Evolutionary conservation across 2,888 invertebrate species (phyloP).

Genomic region (Schizaphis graminum): DNA sequence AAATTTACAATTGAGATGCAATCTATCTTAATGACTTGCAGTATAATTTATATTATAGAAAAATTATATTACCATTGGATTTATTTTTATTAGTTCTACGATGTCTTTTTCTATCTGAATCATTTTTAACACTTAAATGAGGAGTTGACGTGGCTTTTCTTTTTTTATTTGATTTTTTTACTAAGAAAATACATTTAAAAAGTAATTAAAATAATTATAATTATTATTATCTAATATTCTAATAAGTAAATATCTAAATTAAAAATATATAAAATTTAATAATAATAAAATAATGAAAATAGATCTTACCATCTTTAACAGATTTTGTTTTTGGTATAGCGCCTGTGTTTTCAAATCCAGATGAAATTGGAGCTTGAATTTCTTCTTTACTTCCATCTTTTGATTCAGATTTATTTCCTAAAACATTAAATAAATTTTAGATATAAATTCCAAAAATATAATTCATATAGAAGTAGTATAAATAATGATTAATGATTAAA

Average conservation of each 20-base stretch:
- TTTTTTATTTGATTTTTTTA: conserved; percentile 62
- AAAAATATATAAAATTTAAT: not conserved
- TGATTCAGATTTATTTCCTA: conserved; percentile 62
- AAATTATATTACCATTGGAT: conserved; percentile 51
- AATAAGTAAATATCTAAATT: conserved; percentile 12
- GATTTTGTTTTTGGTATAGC: conserved; percentile 55
- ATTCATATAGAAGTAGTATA: not conserved
- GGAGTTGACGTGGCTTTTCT: conserved; percentile 63
- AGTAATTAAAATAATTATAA: not conserved
- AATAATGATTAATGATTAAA: not conserved
- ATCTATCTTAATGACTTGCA: not conserved
- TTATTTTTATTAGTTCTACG: conserved; percentile 60
- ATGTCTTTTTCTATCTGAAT: conserved; percentile 63
- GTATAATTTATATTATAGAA: not conserved
- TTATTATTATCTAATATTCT: not conserved
- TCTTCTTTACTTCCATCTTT: conserved; percentile 56
- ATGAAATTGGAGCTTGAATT: conserved; percentile 35
- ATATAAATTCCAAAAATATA: not conserved
- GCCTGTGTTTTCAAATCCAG: conserved; percentile 40
- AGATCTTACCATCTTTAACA: conserved; percentile 45
- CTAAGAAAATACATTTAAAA: conserved; percentile 24
- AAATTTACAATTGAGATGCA: not conserved
- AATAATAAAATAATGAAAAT: not conserved
- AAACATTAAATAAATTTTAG: not conserved
- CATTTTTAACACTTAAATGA: conserved; percentile 60